These are phyloP conservation scores for Aphis craccivora DNA, from an alignment of 1,140 invertebrate genomes.

Conservation along the genomic window DNA sequence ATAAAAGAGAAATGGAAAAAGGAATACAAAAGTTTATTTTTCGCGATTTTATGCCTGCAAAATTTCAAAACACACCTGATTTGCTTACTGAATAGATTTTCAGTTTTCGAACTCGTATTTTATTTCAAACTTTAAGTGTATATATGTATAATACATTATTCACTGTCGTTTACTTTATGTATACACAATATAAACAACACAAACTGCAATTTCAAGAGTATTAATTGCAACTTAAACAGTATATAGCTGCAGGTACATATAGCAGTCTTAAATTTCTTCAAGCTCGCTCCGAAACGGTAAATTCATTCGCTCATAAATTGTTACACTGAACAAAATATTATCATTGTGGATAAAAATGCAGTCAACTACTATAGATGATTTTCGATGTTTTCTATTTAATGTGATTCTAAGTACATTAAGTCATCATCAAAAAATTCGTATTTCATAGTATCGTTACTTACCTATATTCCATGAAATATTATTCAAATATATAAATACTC, in stretches of 20 bases:
- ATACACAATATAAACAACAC: neutral
- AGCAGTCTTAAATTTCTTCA: neutral
- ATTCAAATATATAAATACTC: too few species aligned
- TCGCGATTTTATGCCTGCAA: neutral
- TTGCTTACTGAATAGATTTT: conserved; percentile 42
- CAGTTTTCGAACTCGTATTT: conserved; percentile 31
- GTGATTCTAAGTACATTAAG: neutral
- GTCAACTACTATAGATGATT: neutral
- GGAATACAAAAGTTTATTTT: conserved; percentile 35
- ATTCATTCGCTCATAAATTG: neutral
- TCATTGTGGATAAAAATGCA: neutral
- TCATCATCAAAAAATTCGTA: too few species aligned
- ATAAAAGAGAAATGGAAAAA: conserved; percentile 21
- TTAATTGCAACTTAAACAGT: neutral
- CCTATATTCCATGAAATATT: too few species aligned
- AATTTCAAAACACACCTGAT: conserved; percentile 41
- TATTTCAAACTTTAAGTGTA: conserved; percentile 30
- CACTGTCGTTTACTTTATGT: neutral
- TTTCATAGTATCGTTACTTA: too few species aligned
- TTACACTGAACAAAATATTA: neutral
- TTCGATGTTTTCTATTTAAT: neutral
- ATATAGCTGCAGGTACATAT: neutral
- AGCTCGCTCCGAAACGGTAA: neutral
- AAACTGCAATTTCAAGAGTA: neutral
- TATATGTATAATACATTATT: neutral